phyloP scores from a whole-genome alignment of 2,888 invertebrate genomes.

The Mechanitis messenoides region DNA sequence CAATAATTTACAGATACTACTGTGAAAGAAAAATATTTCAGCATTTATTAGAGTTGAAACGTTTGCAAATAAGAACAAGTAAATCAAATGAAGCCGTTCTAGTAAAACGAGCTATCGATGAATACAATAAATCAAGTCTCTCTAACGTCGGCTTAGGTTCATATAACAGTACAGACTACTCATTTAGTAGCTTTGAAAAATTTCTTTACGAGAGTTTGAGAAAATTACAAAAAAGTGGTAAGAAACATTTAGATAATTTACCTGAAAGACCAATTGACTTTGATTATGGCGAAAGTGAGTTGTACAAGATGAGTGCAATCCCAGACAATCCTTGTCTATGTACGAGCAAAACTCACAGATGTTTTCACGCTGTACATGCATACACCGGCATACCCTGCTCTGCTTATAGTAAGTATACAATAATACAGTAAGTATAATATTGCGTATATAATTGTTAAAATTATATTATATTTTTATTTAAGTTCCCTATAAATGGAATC shows the following conservation, averaged over 20 bases:
- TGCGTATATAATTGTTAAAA: background rate
- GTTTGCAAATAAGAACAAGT: constrained; percentile 93
- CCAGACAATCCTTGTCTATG: constrained; percentile 87
- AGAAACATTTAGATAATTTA: constrained; percentile 78
- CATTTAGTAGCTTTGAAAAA: constrained; percentile 88
- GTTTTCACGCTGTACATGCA: constrained; percentile 93
- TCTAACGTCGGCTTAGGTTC: constrained; percentile 79
- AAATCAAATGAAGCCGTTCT: constrained; percentile 91
- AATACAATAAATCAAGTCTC: constrained; percentile 86
- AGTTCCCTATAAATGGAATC: constrained; percentile 86
- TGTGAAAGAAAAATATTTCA: constrained; percentile 95
- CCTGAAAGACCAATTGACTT: constrained; percentile 75
- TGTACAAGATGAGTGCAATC: constrained; percentile 79
- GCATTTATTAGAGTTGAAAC: constrained; percentile 92
- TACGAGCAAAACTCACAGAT: constrained; percentile 91
- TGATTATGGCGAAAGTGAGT: constrained; percentile 70
- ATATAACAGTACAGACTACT: constrained; percentile 80
- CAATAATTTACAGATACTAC: constrained; percentile 81
- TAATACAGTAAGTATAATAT: background rate
- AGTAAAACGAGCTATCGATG: constrained; percentile 91
- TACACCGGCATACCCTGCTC: constrained; percentile 93
- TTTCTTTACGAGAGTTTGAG: constrained; percentile 92
- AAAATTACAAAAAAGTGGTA: constrained; percentile 83
- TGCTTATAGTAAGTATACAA: constrained; percentile 84
- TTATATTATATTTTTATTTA: constrained; percentile 6